Percentiles rank a stretch among this genome's conserved stretches.
These are phyloP conservation scores for Rhinolophus sinicus DNA, from an alignment of 2,113 vertebrate species.

Conservation along the genomic window DNA sequence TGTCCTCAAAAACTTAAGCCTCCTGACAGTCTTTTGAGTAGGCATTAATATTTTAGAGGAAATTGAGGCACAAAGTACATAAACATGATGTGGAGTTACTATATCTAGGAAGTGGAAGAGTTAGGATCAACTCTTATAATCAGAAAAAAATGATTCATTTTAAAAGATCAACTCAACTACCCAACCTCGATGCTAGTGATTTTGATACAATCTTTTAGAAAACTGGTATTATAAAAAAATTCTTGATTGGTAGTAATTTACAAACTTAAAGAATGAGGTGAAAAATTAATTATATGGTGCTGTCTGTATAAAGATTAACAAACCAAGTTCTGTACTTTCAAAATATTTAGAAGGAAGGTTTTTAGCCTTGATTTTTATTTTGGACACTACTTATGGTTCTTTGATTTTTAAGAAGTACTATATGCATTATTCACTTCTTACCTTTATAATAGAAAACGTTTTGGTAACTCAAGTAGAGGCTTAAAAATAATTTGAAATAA, in stretches of 20 bases:
- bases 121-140: background rate
- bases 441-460: background rate
- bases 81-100: background rate
- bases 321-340: background rate
- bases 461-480: background rate
- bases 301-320: background rate
- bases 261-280: background rate
- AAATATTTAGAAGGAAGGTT: background rate
- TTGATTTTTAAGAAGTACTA: background rate
- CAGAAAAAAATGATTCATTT: background rate
- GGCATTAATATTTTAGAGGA: background rate
- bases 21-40: background rate
- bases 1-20: background rate
- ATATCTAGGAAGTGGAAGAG: background rate
- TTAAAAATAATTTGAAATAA: slow-evolving; percentile 8
- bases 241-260: background rate
- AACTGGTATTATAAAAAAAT: background rate
- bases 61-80: background rate
- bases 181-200: background rate
- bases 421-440: background rate
- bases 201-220: background rate
- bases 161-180: background rate
- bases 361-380: background rate
- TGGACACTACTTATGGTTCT: background rate
- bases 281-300: background rate